Evolutionary conservation across 2,797 vertebrate genomes (phyloP), one percentile per base, ranked within the genome.

Genomic region (Pipistrellus kuhlii): DNA sequence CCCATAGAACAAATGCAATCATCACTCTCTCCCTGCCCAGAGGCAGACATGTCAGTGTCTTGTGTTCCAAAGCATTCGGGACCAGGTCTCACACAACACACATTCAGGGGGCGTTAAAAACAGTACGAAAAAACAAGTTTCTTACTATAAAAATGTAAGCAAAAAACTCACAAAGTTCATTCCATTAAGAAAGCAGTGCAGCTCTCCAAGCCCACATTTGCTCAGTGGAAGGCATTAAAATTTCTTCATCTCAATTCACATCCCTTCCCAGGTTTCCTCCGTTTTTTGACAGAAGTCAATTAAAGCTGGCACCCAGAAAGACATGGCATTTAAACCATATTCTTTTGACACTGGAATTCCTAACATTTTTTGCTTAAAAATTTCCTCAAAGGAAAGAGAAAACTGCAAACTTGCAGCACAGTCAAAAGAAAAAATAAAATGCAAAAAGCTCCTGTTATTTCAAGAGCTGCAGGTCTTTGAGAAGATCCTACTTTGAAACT

Each of bases 401-500:
- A 21, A 95, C 81, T 75, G 94, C 44, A 95, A 81, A 89, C 86
- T 87, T 96, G 75, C 73, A 81, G 62, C 82, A 96, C 95, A 97
- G 96, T 89, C 90, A 97, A 97, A 96, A 92, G 96, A 98, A 97
- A 87, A 97, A 95, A 96, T 78, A 96, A 97, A 97, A 97, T 90
- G 80, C 51, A 96, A 97, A 97, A 97, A 90, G 82, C 51, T 97
- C 90, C 90, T 97, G 75, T 94, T 97, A 96, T 96, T 96, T 93
- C 73, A 96, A 94, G 80, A 95, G 73, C 5, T 38, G 78, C 68
- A 51, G 69, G 27, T 91, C 94, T 96, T 69, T 30, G 18, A 96
- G 92, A 98, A 93, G 48, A 98, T 95, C 85, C 88, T 44, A 95
- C 81, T 66, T 95, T 84, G 97, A 96, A 95, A 93, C 57, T 96